Evolutionary conservation across 2,797 vertebrate species (phyloP).

Genomic region (Ispidina picta): DNA sequence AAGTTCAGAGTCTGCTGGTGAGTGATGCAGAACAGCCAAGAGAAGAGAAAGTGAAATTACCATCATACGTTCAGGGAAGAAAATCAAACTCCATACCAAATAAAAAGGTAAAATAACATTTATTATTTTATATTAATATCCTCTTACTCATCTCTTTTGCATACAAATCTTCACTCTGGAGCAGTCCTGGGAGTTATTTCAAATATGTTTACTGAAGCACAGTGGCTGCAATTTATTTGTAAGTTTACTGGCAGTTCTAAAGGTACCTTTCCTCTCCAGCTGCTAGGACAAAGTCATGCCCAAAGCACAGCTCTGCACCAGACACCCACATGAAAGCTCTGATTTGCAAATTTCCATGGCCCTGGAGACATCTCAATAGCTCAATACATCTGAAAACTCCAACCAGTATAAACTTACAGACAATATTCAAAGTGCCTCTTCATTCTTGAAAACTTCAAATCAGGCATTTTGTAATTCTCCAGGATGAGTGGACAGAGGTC

Average conservation of each 20-base stretch:
- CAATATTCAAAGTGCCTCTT: neutral
- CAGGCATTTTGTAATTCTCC: neutral
- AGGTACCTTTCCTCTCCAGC: neutral
- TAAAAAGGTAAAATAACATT: slow-evolving; percentile 75
- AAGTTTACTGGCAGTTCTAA: neutral
- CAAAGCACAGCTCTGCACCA: neutral
- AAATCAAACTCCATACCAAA: slow-evolving; percentile 79
- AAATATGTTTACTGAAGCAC: neutral
- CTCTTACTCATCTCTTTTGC: neutral
- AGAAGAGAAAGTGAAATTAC: slow-evolving; percentile 80
- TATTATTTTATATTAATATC: neutral
- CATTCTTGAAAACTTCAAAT: neutral
- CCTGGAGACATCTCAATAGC: neutral
- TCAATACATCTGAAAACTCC: neutral
- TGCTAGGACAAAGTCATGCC: neutral
- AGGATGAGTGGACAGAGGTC: neutral
- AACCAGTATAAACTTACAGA: neutral
- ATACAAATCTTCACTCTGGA: neutral
- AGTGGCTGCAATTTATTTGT: neutral
- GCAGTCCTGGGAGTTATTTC: neutral
- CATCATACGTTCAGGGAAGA: slow-evolving; percentile 73
- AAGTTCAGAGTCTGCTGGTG: slow-evolving; percentile 61
- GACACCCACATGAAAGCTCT: neutral
- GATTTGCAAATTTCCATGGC: neutral
- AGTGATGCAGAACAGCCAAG: slow-evolving; percentile 80